phyloP scores from a whole-genome alignment of 2,797 vertebrate genomes.

The Lithobates sylvaticus region DNA sequence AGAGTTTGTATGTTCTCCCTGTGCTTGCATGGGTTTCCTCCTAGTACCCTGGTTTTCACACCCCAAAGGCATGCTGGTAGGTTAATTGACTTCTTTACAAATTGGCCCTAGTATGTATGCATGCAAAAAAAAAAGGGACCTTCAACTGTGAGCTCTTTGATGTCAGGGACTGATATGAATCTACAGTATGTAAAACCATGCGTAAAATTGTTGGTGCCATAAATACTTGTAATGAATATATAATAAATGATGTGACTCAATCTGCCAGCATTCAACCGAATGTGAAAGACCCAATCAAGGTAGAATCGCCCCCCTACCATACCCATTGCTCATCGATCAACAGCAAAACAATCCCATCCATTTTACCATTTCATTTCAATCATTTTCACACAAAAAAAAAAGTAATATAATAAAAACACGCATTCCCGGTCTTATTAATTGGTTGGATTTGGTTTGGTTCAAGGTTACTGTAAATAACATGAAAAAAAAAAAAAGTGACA shows the following conservation, averaged over 20 bases:
- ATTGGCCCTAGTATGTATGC: no score
- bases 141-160: no score
- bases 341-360: neutral
- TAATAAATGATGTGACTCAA: neutral
- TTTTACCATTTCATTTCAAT: neutral
- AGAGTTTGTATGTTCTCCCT: no score
- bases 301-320: neutral
- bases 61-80: no score
- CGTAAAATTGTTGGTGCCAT: no score
- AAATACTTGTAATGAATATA: no score
- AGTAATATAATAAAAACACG: neutral
- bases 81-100: no score
- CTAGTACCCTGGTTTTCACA: no score
- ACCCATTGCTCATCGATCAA: neutral
- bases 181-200: no score
- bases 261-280: neutral
- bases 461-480: neutral
- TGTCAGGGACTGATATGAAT: no score
- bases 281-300: neutral
- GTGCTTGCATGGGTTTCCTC: no score
- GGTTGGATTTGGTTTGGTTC: neutral
- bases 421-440: neutral
- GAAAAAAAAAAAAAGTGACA: neutral
- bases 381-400: neutral
- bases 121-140: no score